Percentiles rank a stretch among this genome's conserved stretches.
These are phyloP conservation scores for Paracentrotus lividus DNA, from an alignment of 53 echinoderm and acorn worm species.

Conservation along the genomic window DNA sequence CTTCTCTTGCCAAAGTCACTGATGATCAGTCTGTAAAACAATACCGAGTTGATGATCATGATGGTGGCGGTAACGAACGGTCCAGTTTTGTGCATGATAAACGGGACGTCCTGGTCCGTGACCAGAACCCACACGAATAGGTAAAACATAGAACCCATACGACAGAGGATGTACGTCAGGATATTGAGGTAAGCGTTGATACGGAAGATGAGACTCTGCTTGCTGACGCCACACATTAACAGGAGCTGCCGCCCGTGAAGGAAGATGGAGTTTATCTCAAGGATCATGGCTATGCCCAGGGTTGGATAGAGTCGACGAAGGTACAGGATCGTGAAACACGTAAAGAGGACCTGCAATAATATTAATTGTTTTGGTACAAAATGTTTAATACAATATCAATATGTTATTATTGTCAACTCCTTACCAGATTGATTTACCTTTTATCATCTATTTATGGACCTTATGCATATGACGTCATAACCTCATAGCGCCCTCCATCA, in stretches of 20 bases:
- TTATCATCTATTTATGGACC: too few relatives aligned
- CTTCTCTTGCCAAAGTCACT: conserved; percentile 76
- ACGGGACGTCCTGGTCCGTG: conserved; percentile 20
- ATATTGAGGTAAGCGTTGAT: conserved; percentile 75
- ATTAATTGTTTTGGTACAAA: too few relatives aligned
- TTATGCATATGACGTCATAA: too few relatives aligned
- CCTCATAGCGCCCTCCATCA: too few relatives aligned
- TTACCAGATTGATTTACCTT: too few relatives aligned
- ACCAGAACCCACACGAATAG: conserved; percentile 65
- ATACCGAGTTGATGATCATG: conserved; percentile 72
- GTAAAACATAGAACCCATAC: conserved; percentile 72
- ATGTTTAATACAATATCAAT: neutral
- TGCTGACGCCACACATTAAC: conserved; percentile 74
- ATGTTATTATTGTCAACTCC: neutral
- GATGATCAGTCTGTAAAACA: conserved; percentile 75
- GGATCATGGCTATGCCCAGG: conserved; percentile 68
- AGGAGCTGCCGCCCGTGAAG: conserved; percentile 81
- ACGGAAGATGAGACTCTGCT: conserved; percentile 57
- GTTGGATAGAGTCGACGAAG: conserved; percentile 63
- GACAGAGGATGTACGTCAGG: conserved; percentile 74
- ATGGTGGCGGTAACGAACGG: conserved; percentile 43
- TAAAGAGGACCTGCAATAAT: conserved; percentile 61
- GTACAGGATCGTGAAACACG: conserved; percentile 67
- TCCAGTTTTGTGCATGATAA: conserved; percentile 62
- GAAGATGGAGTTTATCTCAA: conserved; percentile 82